phyloP scores from a whole-genome alignment of 2,797 vertebrate genomes.

The Peromyscus melanophrys region DNA sequence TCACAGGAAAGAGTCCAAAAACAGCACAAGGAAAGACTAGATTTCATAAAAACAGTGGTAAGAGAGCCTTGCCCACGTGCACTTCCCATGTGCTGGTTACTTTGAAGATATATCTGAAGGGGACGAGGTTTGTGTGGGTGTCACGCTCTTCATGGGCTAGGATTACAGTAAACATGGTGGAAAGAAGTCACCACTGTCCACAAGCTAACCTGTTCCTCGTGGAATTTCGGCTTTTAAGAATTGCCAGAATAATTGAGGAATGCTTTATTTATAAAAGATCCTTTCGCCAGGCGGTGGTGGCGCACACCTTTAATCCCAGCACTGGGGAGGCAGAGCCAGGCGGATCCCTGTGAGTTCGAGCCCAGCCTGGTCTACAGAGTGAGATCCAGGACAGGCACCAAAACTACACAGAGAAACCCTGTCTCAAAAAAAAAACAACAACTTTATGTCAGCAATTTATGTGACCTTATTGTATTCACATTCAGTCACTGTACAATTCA shows the following conservation, averaged over 20 bases:
- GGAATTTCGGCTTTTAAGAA: not conserved
- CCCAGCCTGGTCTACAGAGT: too few relatives aligned
- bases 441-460: not conserved
- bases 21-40: conserved; percentile 72
- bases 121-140: not conserved
- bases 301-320: too few relatives aligned
- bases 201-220: not conserved
- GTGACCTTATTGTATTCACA: not conserved
- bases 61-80: not conserved
- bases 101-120: not conserved
- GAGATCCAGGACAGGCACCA: too few relatives aligned
- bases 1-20: conserved; percentile 82
- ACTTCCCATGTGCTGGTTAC: not conserved
- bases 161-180: not conserved
- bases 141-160: not conserved
- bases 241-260: not conserved
- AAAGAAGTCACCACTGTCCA: not conserved
- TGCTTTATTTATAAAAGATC: not conserved
- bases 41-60: conserved; percentile 87
- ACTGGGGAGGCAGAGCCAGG: too few relatives aligned
- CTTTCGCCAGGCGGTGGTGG: too few relatives aligned
- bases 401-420: too few relatives aligned
- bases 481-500: not conserved
- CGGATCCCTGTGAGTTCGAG: too few relatives aligned
- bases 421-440: too few relatives aligned